Evolutionary conservation across 2,888 invertebrate species (phyloP).

Genomic region (Vesta saturnalis): DNA sequence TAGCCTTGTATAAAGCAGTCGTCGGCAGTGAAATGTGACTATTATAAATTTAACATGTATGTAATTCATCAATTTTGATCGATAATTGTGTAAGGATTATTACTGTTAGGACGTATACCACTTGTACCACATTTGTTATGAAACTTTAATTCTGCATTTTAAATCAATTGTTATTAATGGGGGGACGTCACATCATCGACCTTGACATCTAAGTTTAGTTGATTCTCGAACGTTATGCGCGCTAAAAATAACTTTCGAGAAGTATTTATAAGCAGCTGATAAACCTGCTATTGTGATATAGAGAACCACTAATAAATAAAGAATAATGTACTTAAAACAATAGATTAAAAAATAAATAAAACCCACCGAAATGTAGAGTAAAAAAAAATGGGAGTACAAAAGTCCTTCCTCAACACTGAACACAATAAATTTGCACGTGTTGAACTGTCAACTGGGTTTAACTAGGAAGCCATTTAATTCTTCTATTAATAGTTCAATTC

Average conservation of each 20-base stretch:
- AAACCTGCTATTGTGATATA: conserved; percentile 11
- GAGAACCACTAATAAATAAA: not conserved
- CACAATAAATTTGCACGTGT: conserved; percentile 16
- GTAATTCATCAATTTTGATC: not conserved
- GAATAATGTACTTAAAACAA: not conserved
- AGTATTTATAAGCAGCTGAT: not conserved
- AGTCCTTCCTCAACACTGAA: not conserved
- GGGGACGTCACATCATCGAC: conserved; percentile 18
- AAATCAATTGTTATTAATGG: not conserved
- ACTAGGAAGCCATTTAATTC: conserved; percentile 14
- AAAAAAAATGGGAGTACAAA: not conserved
- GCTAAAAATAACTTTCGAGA: conserved; percentile 7
- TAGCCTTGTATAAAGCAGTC: conserved; percentile 7
- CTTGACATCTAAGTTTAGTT: conserved; percentile 30
- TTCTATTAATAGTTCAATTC: conserved; percentile 12
- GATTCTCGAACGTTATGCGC: conserved; percentile 18
- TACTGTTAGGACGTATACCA: too few species aligned
- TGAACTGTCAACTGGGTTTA: conserved; percentile 19
- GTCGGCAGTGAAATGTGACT: not conserved
- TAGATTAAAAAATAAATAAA: not conserved
- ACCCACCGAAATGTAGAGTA: not conserved
- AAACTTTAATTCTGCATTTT: too few species aligned
- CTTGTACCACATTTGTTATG: too few species aligned
- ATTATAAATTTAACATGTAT: not conserved
- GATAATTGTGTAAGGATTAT: too few species aligned